Conservation (phyloP, 2,113 vertebrate genomes). For the Melanerpes formicivorus region DNA sequence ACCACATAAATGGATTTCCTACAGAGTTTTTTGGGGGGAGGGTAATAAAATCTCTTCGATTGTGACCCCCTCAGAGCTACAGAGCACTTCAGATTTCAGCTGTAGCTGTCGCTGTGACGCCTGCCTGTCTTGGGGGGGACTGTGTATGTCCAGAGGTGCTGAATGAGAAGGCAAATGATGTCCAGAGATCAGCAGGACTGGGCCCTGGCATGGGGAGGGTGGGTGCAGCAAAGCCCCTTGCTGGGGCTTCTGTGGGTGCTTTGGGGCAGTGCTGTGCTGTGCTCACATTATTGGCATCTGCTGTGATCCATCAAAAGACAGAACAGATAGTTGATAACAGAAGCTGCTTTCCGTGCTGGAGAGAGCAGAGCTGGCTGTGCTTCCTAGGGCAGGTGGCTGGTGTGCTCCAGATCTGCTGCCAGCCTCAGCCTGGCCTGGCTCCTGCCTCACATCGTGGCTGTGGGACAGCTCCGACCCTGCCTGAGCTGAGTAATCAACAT, state of each 20-base stretch:
- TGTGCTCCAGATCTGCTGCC: not conserved
- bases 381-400: too few species aligned
- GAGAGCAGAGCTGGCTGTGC: too few species aligned
- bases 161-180: not conserved
- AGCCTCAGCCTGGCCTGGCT: not conserved
- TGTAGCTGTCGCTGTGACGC: not conserved
- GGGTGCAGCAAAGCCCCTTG: not conserved
- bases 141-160: not conserved
- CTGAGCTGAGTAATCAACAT: not conserved
- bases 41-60: not conserved
- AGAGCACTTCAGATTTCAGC: not conserved
- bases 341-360: not conserved
- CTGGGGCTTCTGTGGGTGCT: not conserved
- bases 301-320: not conserved
- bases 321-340: too few species aligned
- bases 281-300: not conserved
- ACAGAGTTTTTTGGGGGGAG: too few species aligned
- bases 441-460: not conserved
- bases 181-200: not conserved
- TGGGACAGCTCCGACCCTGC: not conserved
- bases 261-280: not conserved
- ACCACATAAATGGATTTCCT: not conserved
- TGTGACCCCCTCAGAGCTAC: not conserved
- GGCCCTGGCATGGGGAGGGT: not conserved
- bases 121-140: not conserved